Percentiles rank a stretch among this genome's conserved stretches.
Evolutionary conservation across 2,113 vertebrate genomes (phyloP).

Genomic region (Macquaria australasica): DNA sequence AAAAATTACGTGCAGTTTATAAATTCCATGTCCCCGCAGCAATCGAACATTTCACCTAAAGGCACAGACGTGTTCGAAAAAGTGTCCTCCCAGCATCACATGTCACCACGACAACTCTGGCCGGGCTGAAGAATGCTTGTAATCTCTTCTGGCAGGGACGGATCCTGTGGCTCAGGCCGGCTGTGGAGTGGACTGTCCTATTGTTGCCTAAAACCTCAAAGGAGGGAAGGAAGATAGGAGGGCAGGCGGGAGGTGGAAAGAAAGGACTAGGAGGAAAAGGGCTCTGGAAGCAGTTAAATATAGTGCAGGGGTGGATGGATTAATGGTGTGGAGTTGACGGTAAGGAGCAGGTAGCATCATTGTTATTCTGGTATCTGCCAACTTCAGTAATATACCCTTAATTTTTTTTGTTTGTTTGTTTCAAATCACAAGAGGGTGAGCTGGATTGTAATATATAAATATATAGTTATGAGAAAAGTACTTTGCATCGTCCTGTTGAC

Average conservation of each 20-base stretch:
- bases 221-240: conserved; percentile 57
- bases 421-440: neutral
- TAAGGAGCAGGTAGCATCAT: conserved; percentile 41
- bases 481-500: neutral
- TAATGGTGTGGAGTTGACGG: conserved; percentile 33
- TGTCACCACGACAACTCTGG: conserved; percentile 66
- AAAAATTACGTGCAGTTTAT: neutral
- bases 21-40: neutral
- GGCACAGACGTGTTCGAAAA: conserved; percentile 10
- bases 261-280: conserved; percentile 37
- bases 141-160: conserved; percentile 71
- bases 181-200: conserved; percentile 70
- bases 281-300: conserved; percentile 56
- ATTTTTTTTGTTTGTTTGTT: neutral
- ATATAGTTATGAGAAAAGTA: neutral
- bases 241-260: conserved; percentile 58
- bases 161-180: conserved; percentile 66
- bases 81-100: conserved; percentile 29
- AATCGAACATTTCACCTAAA: conserved; percentile 8
- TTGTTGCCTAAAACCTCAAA: conserved; percentile 78
- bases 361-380: neutral
- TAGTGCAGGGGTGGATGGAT: conserved; percentile 56
- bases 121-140: conserved; percentile 69
- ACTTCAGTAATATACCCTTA: neutral
- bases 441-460: neutral